A percentile compares a stretch with the other conserved stretches of the same genome.
These are phyloP conservation scores for Drosophila dunni DNA, from an alignment of 1,140 invertebrate species.

Conservation along the genomic window DNA sequence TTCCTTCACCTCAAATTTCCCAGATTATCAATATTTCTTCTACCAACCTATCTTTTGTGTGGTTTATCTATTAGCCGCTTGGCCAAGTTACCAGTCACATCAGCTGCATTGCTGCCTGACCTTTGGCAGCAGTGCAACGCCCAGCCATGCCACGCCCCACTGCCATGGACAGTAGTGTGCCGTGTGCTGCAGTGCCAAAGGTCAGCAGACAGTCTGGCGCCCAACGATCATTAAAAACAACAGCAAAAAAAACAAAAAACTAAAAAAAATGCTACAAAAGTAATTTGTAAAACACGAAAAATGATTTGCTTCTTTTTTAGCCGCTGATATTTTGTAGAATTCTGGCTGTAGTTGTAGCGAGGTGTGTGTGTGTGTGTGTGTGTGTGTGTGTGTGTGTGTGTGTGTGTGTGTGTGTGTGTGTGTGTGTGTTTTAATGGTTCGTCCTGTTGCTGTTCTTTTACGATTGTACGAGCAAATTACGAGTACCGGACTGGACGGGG, in stretches of 20 bases:
- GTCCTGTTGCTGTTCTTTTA: slow-evolving; percentile 63
- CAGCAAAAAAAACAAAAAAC: neutral
- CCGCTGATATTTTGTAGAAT: neutral
- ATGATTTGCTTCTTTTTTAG: slow-evolving; percentile 59
- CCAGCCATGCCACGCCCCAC: neutral
- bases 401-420: neutral
- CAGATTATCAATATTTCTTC: neutral
- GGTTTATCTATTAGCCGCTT: neutral
- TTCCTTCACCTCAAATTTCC: no score
- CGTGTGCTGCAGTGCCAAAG: slow-evolving; percentile 48
- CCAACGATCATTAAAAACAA: slow-evolving; percentile 67
- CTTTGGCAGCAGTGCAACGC: neutral
- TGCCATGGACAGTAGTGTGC: neutral
- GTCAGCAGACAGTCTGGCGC: slow-evolving; percentile 76
- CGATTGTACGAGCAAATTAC: slow-evolving; percentile 68
- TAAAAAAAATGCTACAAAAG: slow-evolving; percentile 57
- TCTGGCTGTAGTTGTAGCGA: neutral
- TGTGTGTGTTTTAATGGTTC: slow-evolving; percentile 22
- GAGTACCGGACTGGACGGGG: slow-evolving; percentile 33
- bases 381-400: neutral
- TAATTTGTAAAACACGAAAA: slow-evolving; percentile 80
- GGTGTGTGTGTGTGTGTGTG: neutral
- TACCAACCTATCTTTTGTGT: neutral
- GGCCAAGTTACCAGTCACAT: neutral
- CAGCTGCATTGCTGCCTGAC: no score